Conservation (phyloP, 2,113 vertebrate species). For the Corapipo altera region DNA sequence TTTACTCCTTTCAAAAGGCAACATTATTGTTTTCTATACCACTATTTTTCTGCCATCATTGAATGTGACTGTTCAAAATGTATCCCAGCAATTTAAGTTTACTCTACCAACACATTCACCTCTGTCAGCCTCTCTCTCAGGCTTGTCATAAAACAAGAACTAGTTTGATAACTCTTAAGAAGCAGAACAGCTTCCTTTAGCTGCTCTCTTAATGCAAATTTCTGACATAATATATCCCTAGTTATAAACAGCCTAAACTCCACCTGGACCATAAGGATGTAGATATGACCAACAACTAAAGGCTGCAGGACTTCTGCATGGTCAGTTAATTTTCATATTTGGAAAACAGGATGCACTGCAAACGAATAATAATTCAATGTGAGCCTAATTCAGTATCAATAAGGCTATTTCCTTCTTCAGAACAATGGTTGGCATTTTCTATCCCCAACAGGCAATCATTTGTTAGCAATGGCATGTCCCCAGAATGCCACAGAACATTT, state of each 20-base stretch:
- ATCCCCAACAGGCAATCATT: conserved; percentile 58
- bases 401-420: conserved; percentile 64
- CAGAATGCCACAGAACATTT: conserved; percentile 60
- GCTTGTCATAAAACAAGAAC: background rate
- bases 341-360: conserved; percentile 24
- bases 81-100: background rate
- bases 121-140: background rate
- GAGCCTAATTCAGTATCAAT: conserved; percentile 59
- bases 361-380: conserved; percentile 58
- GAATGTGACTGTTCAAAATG: background rate
- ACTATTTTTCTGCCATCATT: background rate
- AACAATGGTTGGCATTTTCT: conserved; percentile 67
- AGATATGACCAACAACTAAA: background rate
- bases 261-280: background rate
- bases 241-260: background rate
- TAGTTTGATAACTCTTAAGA: background rate
- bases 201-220: background rate
- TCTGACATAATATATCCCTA: background rate
- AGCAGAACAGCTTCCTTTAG: background rate
- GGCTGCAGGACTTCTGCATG: background rate
- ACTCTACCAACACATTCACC: background rate
- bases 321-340: conserved; percentile 18
- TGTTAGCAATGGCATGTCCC: conserved; percentile 64
- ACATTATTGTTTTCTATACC: background rate
- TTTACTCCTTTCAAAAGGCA: background rate